Conservation (phyloP, 2,888 invertebrate genomes). For the Acrobasis suavella region DNA sequence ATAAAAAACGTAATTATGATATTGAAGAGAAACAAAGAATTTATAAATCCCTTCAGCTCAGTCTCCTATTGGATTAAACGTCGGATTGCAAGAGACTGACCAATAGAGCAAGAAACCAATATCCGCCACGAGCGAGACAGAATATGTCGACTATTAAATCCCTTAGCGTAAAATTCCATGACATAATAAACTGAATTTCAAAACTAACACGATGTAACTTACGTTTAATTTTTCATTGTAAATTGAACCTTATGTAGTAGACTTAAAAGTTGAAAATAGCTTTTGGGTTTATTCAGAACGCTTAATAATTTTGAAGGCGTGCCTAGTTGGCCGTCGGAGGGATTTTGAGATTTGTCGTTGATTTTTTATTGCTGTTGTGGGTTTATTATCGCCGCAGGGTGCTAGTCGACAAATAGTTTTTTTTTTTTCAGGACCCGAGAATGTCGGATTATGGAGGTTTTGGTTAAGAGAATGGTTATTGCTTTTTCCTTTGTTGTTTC, state of each 20-base stretch:
- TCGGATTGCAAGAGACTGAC: slow-evolving; percentile 65
- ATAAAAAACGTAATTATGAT: slow-evolving; percentile 41
- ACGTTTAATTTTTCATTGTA: slow-evolving; percentile 21
- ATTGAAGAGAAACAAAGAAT: slow-evolving; percentile 57
- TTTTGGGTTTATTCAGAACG: slow-evolving; percentile 53
- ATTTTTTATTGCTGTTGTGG: slow-evolving; percentile 73
- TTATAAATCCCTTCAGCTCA: slow-evolving; percentile 64
- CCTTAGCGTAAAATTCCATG: slow-evolving; percentile 72
- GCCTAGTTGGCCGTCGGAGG: slow-evolving; percentile 71
- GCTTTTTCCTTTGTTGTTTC: slow-evolving; percentile 12
- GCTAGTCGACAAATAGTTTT: slow-evolving; percentile 57
- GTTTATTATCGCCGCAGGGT: slow-evolving; percentile 67
- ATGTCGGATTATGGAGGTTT: slow-evolving; percentile 21
- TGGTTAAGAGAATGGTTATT: slow-evolving; percentile 19
- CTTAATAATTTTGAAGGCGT: slow-evolving; percentile 79
- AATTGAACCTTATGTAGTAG: slow-evolving; percentile 30
- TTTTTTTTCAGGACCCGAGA: slow-evolving; percentile 32
- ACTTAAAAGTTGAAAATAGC: slow-evolving; percentile 37
- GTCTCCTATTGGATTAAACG: slow-evolving; percentile 68
- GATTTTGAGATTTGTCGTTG: slow-evolving; percentile 73
- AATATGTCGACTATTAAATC: slow-evolving; percentile 59
- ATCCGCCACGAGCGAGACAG: slow-evolving; percentile 37
- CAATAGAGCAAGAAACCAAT: slow-evolving; percentile 42
- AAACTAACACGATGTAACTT: slow-evolving; percentile 49
- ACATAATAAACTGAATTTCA: slow-evolving; percentile 66